phyloP scores from a whole-genome alignment of 2,113 vertebrate species.

The Numenius arquata region DNA sequence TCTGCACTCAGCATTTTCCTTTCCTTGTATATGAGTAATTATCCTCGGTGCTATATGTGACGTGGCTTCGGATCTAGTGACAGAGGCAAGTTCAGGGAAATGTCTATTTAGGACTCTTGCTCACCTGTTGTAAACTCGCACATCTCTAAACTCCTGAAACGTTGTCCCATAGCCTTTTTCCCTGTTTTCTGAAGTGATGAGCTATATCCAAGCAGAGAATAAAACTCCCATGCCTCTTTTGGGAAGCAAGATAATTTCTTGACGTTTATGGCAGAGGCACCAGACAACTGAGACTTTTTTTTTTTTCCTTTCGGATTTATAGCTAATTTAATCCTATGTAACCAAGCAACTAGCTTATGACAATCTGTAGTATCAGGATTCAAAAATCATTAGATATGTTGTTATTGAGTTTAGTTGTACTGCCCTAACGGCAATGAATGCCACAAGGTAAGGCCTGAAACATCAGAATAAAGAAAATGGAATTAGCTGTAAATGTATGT shows the following conservation, averaged over 20 bases:
- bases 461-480: neutral
- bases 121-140: neutral
- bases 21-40: neutral
- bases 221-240: neutral
- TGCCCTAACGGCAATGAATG: neutral
- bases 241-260: neutral
- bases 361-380: neutral
- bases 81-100: neutral
- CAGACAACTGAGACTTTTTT: neutral
- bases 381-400: neutral
- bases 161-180: neutral
- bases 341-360: neutral
- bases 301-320: neutral
- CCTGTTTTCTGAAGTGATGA: neutral
- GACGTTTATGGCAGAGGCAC: neutral
- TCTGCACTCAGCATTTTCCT: neutral
- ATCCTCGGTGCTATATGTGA: neutral
- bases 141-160: neutral
- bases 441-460: neutral
- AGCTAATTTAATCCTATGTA: neutral
- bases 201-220: neutral
- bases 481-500: neutral
- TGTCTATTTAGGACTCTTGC: neutral
- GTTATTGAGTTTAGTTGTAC: neutral
- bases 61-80: neutral